phyloP scores from a whole-genome alignment of 1,140 invertebrate species.

The Paracyclopina nana region DNA sequence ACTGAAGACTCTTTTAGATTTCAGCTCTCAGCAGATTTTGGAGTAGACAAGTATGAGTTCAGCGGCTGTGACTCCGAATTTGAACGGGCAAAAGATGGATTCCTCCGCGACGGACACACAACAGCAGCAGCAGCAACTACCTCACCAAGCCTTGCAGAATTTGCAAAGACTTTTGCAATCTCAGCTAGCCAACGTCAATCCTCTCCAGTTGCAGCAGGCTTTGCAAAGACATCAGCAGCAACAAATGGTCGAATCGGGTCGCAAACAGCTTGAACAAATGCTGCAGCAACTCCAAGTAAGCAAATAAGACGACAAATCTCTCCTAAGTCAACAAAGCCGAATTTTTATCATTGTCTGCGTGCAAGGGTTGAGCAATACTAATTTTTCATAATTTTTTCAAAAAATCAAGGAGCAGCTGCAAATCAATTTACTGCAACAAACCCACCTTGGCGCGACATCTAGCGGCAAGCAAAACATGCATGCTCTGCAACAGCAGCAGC shows the following conservation, averaged over 20 bases:
- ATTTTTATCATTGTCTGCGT: background rate
- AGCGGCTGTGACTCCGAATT: too few relatives aligned
- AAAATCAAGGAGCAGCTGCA: slow-evolving; percentile 6
- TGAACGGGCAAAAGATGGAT: too few relatives aligned
- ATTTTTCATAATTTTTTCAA: too few relatives aligned
- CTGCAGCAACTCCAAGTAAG: background rate
- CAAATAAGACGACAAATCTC: too few relatives aligned
- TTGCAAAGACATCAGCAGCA: slow-evolving; percentile 8
- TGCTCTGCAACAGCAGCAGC: slow-evolving; percentile 10
- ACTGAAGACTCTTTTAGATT: too few relatives aligned
- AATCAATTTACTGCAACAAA: slow-evolving; percentile 11
- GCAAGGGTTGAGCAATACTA: too few relatives aligned
- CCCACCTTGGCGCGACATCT: background rate
- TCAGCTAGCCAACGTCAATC: slow-evolving; percentile 8
- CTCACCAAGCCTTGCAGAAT: slow-evolving; percentile 10
- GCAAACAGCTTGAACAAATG: slow-evolving; percentile 10
- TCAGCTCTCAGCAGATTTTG: too few relatives aligned
- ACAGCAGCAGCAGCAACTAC: too few relatives aligned
- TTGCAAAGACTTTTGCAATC: slow-evolving; percentile 3
- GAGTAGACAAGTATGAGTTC: too few relatives aligned
- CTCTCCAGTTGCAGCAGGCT: slow-evolving; percentile 10
- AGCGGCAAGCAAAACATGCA: background rate
- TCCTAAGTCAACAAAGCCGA: background rate
- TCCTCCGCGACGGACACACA: too few relatives aligned
- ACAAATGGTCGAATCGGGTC: slow-evolving; percentile 8